Conservation (phyloP, 2,113 vertebrate species). For the Nerophis ophidion region DNA sequence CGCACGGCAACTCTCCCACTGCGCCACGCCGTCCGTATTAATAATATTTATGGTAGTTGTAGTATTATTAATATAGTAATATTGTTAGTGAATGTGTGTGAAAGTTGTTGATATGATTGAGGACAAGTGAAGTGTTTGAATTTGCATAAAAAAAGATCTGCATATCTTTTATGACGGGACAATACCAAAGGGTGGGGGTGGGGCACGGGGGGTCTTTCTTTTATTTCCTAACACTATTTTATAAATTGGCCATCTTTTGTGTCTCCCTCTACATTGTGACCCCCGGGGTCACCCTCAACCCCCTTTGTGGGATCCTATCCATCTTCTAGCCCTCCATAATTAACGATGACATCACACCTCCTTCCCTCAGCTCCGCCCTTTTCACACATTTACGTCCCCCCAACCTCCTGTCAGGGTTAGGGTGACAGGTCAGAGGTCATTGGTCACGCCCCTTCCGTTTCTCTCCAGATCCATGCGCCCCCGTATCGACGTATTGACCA, state of each 20-base stretch:
- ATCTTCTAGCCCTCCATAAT: conserved; percentile 43
- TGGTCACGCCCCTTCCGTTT: conserved; percentile 16
- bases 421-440: conserved; percentile 54
- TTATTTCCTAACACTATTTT: conserved; percentile 9
- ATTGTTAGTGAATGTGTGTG: not conserved
- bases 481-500: conserved; percentile 21
- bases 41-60: no score
- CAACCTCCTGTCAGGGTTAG: conserved; percentile 22
- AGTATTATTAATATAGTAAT: no score
- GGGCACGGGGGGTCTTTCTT: not conserved
- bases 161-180: conserved; percentile 5
- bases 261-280: conserved; percentile 11
- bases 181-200: not conserved
- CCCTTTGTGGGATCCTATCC: conserved; percentile 37
- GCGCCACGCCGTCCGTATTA: no score
- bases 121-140: conserved; percentile 10
- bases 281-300: conserved; percentile 26
- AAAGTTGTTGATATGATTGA: conserved; percentile 15
- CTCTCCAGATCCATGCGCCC: conserved; percentile 7
- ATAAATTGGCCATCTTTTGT: conserved; percentile 34
- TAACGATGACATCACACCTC: conserved; percentile 31
- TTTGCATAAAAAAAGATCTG: conserved; percentile 32
- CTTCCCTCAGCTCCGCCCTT: conserved; percentile 27
- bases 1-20: no score
- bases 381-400: conserved; percentile 19